Evolutionary conservation across 2,888 invertebrate genomes (phyloP), one percentile per base, ranked within the genome.

Genomic region (Brachyopa scutellaris): DNA sequence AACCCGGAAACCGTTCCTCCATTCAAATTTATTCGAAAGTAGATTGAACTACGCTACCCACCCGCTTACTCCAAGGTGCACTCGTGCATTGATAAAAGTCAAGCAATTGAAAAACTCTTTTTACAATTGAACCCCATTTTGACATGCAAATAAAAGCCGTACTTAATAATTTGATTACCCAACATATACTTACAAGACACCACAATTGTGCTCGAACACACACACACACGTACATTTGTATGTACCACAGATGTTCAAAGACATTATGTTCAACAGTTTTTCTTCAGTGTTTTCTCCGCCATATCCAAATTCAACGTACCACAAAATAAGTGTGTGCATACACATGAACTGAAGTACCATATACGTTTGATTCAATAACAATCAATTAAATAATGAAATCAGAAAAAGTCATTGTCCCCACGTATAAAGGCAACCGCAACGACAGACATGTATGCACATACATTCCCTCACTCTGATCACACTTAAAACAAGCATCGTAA

Each of bases 361-460:
- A 26, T 80, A 66, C 40, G 33, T 62, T 55, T 79, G 55, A 76
- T 70, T 80, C 80, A 80, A 80, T 76, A 64, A 70, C 69, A 80
- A 76, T 80, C 76, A 80, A 70, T 80, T 76, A 69, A 74, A 76
- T 70, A 76, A 70, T 76, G 59, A 77, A 82, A 64, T 51, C 57
- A 66, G 26, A 61, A 36, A 17, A 40, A 77, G 59, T 70, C 77
- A 59, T 70, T 70, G 70, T 76, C 69, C 51, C 45, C 45, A 55
- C 21, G 38, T 62, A 74, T 55, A 80, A 80, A 76, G 49, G 36
- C 66, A 29, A 53, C 79, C 73, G 66, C 79, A 79, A 78, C 72
- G 15, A 38, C 49, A 45, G 5, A 17, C 36, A 11, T n/a, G 17
- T n/a, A 7, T 4, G 40, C 29, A 51, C 9, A 11, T 29, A 13